phyloP scores from a whole-genome alignment of 2,797 vertebrate species.

The Alca torda region DNA sequence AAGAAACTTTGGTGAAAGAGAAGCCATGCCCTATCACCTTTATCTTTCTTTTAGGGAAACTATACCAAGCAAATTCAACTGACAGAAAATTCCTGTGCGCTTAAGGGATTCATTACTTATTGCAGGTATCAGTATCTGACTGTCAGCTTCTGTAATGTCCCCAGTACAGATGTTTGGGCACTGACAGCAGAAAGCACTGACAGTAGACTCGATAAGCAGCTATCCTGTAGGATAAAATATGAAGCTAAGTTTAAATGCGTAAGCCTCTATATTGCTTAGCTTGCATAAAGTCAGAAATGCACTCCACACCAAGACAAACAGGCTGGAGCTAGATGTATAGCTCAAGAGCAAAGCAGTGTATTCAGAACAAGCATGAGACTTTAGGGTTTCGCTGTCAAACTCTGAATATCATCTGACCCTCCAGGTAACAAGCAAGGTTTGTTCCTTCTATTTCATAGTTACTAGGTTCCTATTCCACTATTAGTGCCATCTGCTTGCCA shows the following conservation, averaged over 20 bases:
- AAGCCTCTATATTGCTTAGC: not conserved
- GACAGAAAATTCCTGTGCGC: not conserved
- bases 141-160: not conserved
- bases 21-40: not conserved
- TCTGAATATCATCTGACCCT: not conserved
- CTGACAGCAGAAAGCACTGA: not conserved
- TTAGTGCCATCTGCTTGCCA: not conserved
- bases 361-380: not conserved
- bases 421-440: not conserved
- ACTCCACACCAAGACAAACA: not conserved
- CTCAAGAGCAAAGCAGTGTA: not conserved
- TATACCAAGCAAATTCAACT: not conserved
- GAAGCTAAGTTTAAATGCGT: not conserved
- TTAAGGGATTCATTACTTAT: not conserved
- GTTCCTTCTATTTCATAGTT: not conserved
- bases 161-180: not conserved
- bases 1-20: not conserved
- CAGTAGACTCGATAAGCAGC: not conserved
- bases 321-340: not conserved
- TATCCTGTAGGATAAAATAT: not conserved
- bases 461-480: not conserved
- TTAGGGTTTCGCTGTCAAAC: not conserved
- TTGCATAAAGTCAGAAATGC: not conserved
- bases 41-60: not conserved
- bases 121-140: not conserved